phyloP scores from a whole-genome alignment of 2,888 invertebrate genomes.

The Epirrhoe tristata region DNA sequence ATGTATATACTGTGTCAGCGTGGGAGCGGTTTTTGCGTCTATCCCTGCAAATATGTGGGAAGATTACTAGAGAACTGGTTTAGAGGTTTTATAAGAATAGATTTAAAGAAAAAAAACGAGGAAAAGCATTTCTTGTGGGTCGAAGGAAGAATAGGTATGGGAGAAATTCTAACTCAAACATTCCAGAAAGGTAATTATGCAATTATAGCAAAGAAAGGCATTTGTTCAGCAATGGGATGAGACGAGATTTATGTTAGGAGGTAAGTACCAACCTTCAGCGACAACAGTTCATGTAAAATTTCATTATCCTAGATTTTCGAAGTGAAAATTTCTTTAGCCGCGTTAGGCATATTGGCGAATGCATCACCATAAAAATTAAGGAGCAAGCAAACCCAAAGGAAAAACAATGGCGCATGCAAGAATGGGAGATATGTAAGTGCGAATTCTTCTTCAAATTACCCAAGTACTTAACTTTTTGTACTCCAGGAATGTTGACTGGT shows the following conservation, averaged over 20 bases:
- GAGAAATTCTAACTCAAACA: constrained; percentile 3
- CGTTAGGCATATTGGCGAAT: too few species aligned
- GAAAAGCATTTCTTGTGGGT: not conserved
- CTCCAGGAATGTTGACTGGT: constrained; percentile 15
- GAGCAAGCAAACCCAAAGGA: not conserved
- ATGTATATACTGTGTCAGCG: constrained; percentile 34
- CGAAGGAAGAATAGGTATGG: constrained; percentile 12
- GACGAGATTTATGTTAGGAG: too few species aligned
- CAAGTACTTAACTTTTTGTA: constrained; percentile 12
- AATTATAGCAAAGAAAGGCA: not conserved
- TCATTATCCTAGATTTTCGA: too few species aligned
- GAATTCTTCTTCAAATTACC: constrained; percentile 9
- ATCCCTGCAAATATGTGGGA: constrained; percentile 39
- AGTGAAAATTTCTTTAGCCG: too few species aligned
- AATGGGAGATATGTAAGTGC: constrained; percentile 8
- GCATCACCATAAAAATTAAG: too few species aligned
- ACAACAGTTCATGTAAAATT: too few species aligned
- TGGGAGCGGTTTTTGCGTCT: constrained; percentile 44
- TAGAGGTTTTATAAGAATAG: constrained; percentile 21
- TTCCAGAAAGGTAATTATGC: not conserved
- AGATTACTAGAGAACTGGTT: constrained; percentile 24
- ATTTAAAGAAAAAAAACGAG: constrained; percentile 17
- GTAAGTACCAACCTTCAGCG: not conserved
- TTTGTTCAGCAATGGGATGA: too few species aligned
- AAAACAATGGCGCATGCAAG: not conserved